A percentile compares a stretch with the other conserved stretches of the same genome.
These are phyloP conservation scores for Synanthedon vespiformis DNA, from an alignment of 2,888 invertebrate species.

Conservation along the genomic window DNA sequence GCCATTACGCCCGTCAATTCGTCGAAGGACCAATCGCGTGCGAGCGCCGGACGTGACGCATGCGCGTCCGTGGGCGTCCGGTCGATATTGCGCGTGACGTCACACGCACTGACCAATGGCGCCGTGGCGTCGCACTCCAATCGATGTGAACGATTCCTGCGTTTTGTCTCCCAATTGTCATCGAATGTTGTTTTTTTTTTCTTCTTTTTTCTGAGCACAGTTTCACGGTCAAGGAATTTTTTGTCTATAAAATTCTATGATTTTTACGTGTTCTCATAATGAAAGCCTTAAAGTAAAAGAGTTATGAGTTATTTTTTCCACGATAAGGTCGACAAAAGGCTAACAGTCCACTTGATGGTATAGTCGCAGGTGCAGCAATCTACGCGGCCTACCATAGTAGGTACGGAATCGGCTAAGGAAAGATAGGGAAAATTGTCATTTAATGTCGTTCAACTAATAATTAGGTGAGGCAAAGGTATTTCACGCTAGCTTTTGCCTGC, in stretches of 20 bases:
- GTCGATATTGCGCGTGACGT: slow-evolving; percentile 59
- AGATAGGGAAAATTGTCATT: too few species aligned
- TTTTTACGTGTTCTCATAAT: too few species aligned
- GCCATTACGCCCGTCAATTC: neutral
- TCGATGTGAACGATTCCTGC: slow-evolving; percentile 41
- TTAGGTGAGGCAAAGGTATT: too few species aligned
- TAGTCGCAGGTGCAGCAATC: too few species aligned
- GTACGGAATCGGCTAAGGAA: too few species aligned
- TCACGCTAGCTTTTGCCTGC: too few species aligned
- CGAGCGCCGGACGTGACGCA: slow-evolving; percentile 32
- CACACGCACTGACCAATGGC: slow-evolving; percentile 54
- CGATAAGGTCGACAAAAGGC: too few species aligned
- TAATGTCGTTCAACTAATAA: too few species aligned
- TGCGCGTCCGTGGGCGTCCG: slow-evolving; percentile 58
- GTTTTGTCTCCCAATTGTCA: neutral
- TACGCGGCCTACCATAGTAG: too few species aligned
- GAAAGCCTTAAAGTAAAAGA: neutral
- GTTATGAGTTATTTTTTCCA: too few species aligned
- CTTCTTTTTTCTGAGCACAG: neutral
- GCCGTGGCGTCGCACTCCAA: slow-evolving; percentile 49
- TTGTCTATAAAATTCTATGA: too few species aligned
- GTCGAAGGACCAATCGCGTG: slow-evolving; percentile 35
- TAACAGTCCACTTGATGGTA: too few species aligned
- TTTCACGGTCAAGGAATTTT: neutral
- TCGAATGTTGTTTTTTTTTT: neutral